Evolutionary conservation across 2,888 invertebrate genomes (phyloP), one percentile per base, ranked within the genome.

Genomic region (Microchrysa polita): DNA sequence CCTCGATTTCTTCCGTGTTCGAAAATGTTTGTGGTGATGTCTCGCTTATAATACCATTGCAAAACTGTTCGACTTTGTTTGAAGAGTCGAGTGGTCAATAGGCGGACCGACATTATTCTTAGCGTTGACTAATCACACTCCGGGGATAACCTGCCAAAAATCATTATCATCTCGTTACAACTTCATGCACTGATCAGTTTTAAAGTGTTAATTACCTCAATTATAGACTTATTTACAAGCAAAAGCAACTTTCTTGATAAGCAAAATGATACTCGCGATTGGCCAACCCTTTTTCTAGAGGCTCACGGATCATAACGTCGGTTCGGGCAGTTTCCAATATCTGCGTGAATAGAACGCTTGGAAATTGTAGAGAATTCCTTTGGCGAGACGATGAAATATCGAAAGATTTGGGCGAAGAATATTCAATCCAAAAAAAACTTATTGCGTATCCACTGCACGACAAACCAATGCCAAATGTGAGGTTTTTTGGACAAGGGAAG

Each of bases 41-140:
- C 85, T 81, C 87, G 83, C 80, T 84, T 87, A 82, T 86, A 86
- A 77, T 86, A 83, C 79, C 84, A 85, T 79, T 87, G 87, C 79
- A 88, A 80, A 79, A 87, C 82, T 78, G 83, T 82, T 82, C 87
- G 87, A 88, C 89, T 89, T 89, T 89, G 87, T 86, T 88, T 88
- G 79, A 87, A 83, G 74, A 89, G 83, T 80, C 88, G 87, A 77
- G 83, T 83, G 75, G 87, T 86, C 65, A 88, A 80, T 77, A 87
- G 85, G 79, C 88, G 86, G 79, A 89, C 84, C 80, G 89, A 89
- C 89, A 89, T 89, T n/a, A 34, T 34, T 34, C 27, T 34, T 34
- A 7, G 27, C 27, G 27, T 34, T 34, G 27, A 34, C 27, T 34
- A 53, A 20, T 48, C 34, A 34, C 22, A 7, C 52, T 53, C 18